Evolutionary conservation across 2,888 invertebrate species (phyloP).

Genomic region (Andrena dorsata): DNA sequence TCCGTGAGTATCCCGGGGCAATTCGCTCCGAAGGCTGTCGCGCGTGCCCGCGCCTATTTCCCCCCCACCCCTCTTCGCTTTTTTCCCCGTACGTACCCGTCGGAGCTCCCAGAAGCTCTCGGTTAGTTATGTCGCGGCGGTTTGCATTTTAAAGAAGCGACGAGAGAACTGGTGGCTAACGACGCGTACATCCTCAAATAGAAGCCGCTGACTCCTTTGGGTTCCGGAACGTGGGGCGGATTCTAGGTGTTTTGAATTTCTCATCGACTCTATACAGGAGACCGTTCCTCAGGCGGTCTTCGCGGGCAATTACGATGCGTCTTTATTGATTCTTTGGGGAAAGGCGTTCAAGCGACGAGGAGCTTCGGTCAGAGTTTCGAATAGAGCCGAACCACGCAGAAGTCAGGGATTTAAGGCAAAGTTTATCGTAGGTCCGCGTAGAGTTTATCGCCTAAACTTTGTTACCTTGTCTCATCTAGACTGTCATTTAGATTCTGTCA

Average conservation of each 20-base stretch:
- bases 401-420: too few species aligned
- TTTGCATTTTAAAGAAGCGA: slow-evolving; percentile 80
- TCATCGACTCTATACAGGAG: neutral
- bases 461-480: neutral
- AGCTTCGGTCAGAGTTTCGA: neutral
- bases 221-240: slow-evolving; percentile 4
- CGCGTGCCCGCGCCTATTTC: slow-evolving; percentile 31
- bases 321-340: slow-evolving; percentile 6
- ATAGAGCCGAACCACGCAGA: too few species aligned
- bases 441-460: neutral
- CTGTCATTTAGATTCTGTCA: neutral
- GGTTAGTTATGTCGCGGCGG: slow-evolving; percentile 78
- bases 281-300: neutral
- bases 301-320: neutral
- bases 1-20: slow-evolving; percentile 17
- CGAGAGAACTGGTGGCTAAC: slow-evolving; percentile 75
- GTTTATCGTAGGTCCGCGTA: too few species aligned
- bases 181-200: slow-evolving; percentile 74
- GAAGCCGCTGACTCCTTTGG: slow-evolving; percentile 49
- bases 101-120: slow-evolving; percentile 66
- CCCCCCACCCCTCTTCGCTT: slow-evolving; percentile 2
- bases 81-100: neutral
- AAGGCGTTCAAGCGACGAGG: neutral
- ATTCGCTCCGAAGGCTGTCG: slow-evolving; percentile 35
- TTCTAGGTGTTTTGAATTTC: slow-evolving; percentile 23